Conservation (phyloP, 2,113 vertebrate genomes). For the Pogona vitticeps region DNA sequence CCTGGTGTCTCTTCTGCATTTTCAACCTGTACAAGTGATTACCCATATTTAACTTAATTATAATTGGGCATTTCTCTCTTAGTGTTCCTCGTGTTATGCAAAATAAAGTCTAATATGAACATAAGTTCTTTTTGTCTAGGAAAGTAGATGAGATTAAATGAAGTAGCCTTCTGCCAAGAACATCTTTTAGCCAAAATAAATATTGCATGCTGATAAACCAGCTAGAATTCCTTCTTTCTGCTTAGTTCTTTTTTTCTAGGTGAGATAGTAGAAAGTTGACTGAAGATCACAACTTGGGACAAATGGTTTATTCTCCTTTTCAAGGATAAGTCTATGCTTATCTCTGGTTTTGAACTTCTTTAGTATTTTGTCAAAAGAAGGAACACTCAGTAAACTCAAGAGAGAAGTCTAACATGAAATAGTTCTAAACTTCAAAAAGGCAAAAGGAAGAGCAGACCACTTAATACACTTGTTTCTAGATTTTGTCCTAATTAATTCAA, state of each 20-base stretch:
- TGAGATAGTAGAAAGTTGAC: background rate
- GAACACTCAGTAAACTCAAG: background rate
- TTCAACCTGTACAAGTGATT: background rate
- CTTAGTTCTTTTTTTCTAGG: background rate
- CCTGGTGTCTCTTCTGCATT: background rate
- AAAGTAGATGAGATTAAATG: background rate
- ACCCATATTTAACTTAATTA: too few relatives aligned
- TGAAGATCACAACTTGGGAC: background rate
- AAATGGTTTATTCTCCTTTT: background rate
- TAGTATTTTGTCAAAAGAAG: background rate
- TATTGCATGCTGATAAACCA: background rate
- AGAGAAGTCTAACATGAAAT: background rate
- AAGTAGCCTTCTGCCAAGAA: background rate
- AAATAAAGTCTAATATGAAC: background rate
- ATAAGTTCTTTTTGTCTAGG: background rate
- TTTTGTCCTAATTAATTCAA: background rate
- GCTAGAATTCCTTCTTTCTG: background rate
- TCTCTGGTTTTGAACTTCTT: background rate
- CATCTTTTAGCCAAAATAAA: background rate
- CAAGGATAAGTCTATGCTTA: background rate
- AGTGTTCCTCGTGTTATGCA: too few relatives aligned
- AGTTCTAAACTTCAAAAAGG: background rate
- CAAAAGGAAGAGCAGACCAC: background rate
- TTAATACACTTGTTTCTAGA: background rate
- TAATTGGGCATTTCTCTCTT: too few relatives aligned